Percentiles rank a stretch among this genome's conserved stretches.
Conservation (phyloP, 2,888 invertebrate genomes). For the Drosophila cognata region DNA sequence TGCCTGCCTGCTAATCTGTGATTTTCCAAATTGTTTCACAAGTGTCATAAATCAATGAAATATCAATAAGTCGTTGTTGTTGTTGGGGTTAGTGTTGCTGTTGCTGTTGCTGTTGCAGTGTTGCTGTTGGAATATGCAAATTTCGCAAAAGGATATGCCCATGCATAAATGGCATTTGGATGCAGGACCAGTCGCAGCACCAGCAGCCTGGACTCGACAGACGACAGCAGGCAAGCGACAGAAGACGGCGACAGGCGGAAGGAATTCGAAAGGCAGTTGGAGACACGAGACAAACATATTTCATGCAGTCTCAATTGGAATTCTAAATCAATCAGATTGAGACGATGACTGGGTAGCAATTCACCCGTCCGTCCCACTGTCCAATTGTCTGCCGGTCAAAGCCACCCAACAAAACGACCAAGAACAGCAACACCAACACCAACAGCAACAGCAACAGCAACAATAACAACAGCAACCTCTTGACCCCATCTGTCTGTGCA, state of each 20-base stretch:
- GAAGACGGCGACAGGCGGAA: neutral
- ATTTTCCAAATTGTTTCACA: constrained; percentile 84
- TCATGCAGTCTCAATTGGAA: constrained; percentile 84
- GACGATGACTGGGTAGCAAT: constrained; percentile 61
- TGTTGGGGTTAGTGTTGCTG: constrained; percentile 20
- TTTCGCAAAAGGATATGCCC: constrained; percentile 79
- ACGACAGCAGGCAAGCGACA: constrained; percentile 38
- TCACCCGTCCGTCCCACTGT: constrained; percentile 6
- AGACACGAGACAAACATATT: constrained; percentile 80
- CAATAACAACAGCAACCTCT: constrained; percentile 39
- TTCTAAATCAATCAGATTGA: constrained; percentile 85
- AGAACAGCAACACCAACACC: neutral
- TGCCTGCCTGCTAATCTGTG: constrained; percentile 79
- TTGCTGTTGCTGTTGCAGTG: constrained; percentile 41
- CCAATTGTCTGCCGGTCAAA: constrained; percentile 24
- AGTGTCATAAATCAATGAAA: constrained; percentile 85
- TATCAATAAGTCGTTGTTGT: constrained; percentile 82
- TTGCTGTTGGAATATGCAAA: constrained; percentile 82
- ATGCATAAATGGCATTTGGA: constrained; percentile 68
- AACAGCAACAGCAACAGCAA: constrained; percentile 1
- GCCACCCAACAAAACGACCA: constrained; percentile 14
- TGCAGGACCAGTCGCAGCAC: constrained; percentile 20
- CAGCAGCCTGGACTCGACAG: constrained; percentile 32
- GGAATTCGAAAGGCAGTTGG: constrained; percentile 23
- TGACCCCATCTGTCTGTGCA: constrained; percentile 71